A percentile compares a stretch with the other conserved stretches of the same genome.
Evolutionary conservation across 2,113 vertebrate genomes (phyloP).

Genomic region (Gopherus flavomarginatus): DNA sequence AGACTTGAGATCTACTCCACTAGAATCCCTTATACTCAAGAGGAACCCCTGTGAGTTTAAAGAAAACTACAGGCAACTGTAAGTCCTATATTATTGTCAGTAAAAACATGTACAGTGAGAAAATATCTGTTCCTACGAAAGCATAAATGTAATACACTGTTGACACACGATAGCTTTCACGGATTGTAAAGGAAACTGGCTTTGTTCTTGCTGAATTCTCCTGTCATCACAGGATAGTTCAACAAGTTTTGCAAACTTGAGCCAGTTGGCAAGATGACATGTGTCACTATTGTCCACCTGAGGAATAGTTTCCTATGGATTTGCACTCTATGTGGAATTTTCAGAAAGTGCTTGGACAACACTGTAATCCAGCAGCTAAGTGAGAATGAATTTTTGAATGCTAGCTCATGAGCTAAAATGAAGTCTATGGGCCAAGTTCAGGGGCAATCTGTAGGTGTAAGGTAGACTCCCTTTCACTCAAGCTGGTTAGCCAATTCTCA

Average conservation of each 20-base stretch:
- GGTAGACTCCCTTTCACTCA: slow-evolving; percentile 17
- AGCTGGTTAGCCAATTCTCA: background rate
- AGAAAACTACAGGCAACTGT: slow-evolving; percentile 89
- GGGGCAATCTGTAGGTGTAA: background rate
- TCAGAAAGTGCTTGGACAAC: background rate
- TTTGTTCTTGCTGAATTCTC: background rate
- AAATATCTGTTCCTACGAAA: background rate
- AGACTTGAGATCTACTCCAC: slow-evolving; percentile 79
- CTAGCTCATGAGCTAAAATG: background rate
- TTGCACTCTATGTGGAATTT: background rate
- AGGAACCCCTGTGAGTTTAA: slow-evolving; percentile 94
- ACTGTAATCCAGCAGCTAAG: background rate
- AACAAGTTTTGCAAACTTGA: background rate
- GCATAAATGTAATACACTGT: background rate
- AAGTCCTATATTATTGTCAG: slow-evolving; percentile 47
- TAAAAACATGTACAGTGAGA: background rate
- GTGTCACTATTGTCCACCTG: background rate
- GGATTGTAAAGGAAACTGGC: background rate
- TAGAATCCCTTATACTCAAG: slow-evolving; percentile 87
- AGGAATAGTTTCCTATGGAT: background rate
- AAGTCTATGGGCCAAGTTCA: background rate
- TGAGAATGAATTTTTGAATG: background rate
- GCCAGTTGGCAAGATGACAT: background rate
- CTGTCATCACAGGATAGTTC: background rate
- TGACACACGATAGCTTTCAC: background rate